Conservation (phyloP, 2,888 invertebrate species). For the Drosophila merina region DNA sequence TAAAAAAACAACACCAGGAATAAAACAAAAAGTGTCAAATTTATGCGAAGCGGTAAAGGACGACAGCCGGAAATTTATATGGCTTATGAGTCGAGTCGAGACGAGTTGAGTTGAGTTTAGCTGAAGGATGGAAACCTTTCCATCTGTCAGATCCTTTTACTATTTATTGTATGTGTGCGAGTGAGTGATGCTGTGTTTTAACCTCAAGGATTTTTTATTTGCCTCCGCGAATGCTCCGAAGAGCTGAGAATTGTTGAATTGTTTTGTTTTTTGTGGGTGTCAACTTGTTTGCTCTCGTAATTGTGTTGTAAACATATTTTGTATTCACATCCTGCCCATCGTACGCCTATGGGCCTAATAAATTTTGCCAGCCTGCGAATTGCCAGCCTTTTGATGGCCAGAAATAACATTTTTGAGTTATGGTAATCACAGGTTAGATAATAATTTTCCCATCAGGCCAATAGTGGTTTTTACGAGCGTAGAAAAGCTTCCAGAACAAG, state of each 20-base stretch:
- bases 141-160: slow-evolving; percentile 20
- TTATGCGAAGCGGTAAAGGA: slow-evolving; percentile 65
- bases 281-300: slow-evolving; percentile 43
- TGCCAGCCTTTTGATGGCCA: slow-evolving; percentile 3
- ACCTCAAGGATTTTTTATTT: slow-evolving; percentile 61
- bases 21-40: slow-evolving; percentile 50
- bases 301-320: slow-evolving; percentile 48
- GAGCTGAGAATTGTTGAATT: slow-evolving; percentile 34
- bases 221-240: slow-evolving; percentile 42
- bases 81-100: slow-evolving; percentile 55
- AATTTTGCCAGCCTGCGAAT: slow-evolving; percentile 7
- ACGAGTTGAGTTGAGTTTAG: slow-evolving; percentile 27
- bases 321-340: slow-evolving; percentile 15
- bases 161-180: slow-evolving; percentile 9
- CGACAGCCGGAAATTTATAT: slow-evolving; percentile 74
- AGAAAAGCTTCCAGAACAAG: no score
- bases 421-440: slow-evolving; percentile 12
- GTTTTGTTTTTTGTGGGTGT: slow-evolving; percentile 31
- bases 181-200: slow-evolving; percentile 15
- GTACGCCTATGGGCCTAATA: slow-evolving; percentile 14
- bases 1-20: slow-evolving; percentile 13
- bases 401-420: slow-evolving; percentile 18
- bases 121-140: slow-evolving; percentile 40
- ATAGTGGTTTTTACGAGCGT: neutral
- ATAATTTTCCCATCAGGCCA: slow-evolving; percentile 7